These are phyloP conservation scores for Drosophila auraria DNA, from an alignment of 1,140 invertebrate species.

Conservation along the genomic window DNA sequence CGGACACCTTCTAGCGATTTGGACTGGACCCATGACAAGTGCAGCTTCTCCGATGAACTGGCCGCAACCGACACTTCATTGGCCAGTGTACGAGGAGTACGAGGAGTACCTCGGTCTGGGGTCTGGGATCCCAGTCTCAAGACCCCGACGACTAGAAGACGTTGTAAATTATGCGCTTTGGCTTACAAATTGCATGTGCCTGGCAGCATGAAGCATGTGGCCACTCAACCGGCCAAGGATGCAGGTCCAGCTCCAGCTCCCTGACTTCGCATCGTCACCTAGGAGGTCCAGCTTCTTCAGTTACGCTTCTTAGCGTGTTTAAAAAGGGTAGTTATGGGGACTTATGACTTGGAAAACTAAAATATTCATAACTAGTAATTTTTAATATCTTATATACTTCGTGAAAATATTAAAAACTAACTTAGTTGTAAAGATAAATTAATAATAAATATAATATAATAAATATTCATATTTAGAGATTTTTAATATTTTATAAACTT, in stretches of 20 bases:
- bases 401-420: no score
- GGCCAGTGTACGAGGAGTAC: neutral
- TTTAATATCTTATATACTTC: neutral
- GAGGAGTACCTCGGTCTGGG: neutral
- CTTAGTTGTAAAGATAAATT: neutral
- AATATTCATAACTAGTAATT: no score
- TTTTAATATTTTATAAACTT: neutral
- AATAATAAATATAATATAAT: no score
- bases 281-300: constrained; percentile 19
- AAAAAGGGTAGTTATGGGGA: neutral
- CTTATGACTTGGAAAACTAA: neutral
- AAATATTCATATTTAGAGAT: no score
- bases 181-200: constrained; percentile 81
- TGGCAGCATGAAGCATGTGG: constrained; percentile 66
- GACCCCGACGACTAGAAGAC: constrained; percentile 44
- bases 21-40: constrained; percentile 5
- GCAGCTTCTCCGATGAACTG: neutral
- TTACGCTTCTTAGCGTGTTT: neutral
- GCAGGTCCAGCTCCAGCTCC: constrained; percentile 25
- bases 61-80: constrained; percentile 46
- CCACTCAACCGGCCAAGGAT: constrained; percentile 50
- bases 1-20: neutral
- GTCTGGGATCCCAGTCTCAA: constrained; percentile 14
- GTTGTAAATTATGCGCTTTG: constrained; percentile 83
- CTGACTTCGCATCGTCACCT: constrained; percentile 39